A percentile compares a stretch with the other conserved stretches of the same genome.
These are phyloP conservation scores for Lordiphosa clarofinis DNA, from an alignment of 1,140 invertebrate genomes.

Conservation along the genomic window DNA sequence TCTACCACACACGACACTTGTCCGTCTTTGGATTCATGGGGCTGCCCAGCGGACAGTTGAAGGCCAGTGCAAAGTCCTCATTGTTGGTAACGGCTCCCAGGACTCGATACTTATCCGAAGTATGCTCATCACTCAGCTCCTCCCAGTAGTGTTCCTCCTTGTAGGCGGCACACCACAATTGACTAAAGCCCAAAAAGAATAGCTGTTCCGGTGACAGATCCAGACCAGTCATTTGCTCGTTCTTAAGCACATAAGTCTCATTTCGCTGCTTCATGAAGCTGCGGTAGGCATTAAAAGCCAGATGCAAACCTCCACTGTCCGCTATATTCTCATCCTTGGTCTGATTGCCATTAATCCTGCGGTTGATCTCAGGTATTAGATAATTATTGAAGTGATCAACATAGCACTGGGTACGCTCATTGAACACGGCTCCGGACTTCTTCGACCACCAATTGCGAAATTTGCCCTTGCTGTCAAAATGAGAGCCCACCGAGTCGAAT, in stretches of 20 bases:
- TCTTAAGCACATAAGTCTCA: slow-evolving; percentile 78
- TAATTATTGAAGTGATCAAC: slow-evolving; percentile 84
- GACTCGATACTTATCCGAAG: slow-evolving; percentile 80
- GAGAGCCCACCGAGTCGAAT: slow-evolving; percentile 55
- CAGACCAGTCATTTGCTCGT: slow-evolving; percentile 88
- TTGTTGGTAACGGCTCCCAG: slow-evolving; percentile 86
- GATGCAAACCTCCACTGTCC: slow-evolving; percentile 93
- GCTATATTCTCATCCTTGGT: slow-evolving; percentile 87
- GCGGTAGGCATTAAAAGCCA: slow-evolving; percentile 93
- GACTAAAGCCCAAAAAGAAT: slow-evolving; percentile 95
- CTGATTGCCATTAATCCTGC: slow-evolving; percentile 82
- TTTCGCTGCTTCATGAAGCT: no score
- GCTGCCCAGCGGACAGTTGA: slow-evolving; percentile 82
- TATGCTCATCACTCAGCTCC: slow-evolving; percentile 59
- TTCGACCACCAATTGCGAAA: slow-evolving; percentile 69
- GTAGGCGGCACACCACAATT: slow-evolving; percentile 80
- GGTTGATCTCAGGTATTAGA: slow-evolving; percentile 81
- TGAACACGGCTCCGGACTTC: slow-evolving; percentile 53
- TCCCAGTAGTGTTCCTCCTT: slow-evolving; percentile 65
- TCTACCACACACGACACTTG: slow-evolving; percentile 61
- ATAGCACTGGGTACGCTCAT: slow-evolving; percentile 85
- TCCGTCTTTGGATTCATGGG: slow-evolving; percentile 83
- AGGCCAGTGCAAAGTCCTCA: slow-evolving; percentile 83
- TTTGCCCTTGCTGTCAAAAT: slow-evolving; percentile 38
- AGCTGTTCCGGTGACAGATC: slow-evolving; percentile 91